Base-by-base conservation (phyloP, 2,113 vertebrate species). In the Phylloscopus trochiloides region DNA sequence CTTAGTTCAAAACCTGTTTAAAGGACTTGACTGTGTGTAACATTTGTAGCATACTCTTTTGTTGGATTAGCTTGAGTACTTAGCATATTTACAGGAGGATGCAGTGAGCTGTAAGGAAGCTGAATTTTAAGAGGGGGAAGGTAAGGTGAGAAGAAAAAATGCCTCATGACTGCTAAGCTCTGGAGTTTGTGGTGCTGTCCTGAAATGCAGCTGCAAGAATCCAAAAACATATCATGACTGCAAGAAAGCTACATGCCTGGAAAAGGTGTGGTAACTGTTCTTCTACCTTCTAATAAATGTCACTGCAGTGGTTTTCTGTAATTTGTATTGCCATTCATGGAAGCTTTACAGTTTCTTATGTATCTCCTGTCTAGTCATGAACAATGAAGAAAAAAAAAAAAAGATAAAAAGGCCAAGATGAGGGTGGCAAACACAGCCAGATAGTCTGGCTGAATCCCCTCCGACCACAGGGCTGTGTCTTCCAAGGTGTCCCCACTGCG, bases 381-480 rank as follows among this genome's bases (percentile, higher is more conserved):
- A 36, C 57, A 81, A 17, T 32, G 55, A 71, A 42, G 10, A 10
- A 42, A 34, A 34, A 34, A 34, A 34, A 76, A 68, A 58, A 12
- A 38, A 38, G 5, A n/a, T 43, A 3, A 50, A 68, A 95, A 65
- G 16, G 24, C 32, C 43, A 51, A 24, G 55, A 26, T 51, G 38
- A 70, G 22, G 19, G 21, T 65, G 48, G 20, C 66, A 86, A 62
- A 65, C 17, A 36, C 20, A 48, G 12, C 4, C 40, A 28, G 21
- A 36, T 7, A 18, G 15, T 8, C n/a, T 55, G 72, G 26, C 32
- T 81, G 70, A 81, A 68, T 68, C 66, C 29, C 10, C 20, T 81
- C 26, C 0, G 0, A 8, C 59, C 61, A 26, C 24, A 79, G 25
- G 1, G 1, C 65, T 10, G 1, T 40, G 52, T 68, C 50, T 82